Percentiles rank a stretch among this genome's conserved stretches.
These are phyloP conservation scores for Amazona guildingii DNA, from an alignment of 2,113 vertebrate genomes.

Conservation along the genomic window DNA sequence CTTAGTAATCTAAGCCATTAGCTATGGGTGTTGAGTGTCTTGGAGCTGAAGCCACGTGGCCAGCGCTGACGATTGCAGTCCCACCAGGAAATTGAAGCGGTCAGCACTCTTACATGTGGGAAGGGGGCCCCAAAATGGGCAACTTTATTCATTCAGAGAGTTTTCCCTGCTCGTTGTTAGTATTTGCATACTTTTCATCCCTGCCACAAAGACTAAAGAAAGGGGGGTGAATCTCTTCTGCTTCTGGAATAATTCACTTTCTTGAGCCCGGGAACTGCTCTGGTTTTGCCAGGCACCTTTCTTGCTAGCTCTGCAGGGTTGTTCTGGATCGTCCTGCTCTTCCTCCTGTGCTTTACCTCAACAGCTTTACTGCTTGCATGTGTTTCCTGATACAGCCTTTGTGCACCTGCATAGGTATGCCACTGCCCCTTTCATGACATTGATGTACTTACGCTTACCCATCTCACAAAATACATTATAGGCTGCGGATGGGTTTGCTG, in stretches of 20 bases:
- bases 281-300: not conserved
- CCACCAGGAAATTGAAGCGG: not conserved
- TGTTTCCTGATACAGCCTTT: not conserved
- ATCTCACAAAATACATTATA: not conserved
- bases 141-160: not conserved
- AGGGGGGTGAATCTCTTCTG: not conserved
- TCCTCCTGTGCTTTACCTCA: not conserved
- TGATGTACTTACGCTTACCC: not conserved
- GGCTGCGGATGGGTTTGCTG: not conserved
- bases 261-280: fast-evolving
- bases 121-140: not conserved
- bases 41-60: not conserved
- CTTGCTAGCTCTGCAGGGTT: not conserved
- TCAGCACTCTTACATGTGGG: not conserved
- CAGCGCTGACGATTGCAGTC: not conserved
- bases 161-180: not conserved
- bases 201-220: not conserved
- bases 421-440: not conserved
- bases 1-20: not conserved
- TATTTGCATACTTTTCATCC: not conserved
- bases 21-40: not conserved
- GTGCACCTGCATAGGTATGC: not conserved
- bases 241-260: not conserved
- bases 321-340: not conserved
- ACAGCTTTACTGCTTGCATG: not conserved